These are phyloP conservation scores for Pherbina coryleti DNA, from an alignment of 2,888 invertebrate genomes.

Conservation along the genomic window DNA sequence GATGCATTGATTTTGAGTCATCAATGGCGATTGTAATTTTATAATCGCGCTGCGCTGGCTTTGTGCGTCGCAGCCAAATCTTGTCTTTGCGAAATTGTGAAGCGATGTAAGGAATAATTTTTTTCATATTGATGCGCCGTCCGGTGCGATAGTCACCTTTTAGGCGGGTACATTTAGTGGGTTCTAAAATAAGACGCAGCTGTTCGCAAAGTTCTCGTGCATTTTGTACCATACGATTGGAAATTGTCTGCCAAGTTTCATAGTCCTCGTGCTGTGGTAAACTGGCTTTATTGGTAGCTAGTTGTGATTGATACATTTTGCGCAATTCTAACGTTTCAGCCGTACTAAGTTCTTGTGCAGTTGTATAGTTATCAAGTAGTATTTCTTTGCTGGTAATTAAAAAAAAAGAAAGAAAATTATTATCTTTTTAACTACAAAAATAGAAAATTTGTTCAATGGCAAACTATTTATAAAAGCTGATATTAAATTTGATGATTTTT, in stretches of 20 bases:
- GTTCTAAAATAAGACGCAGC: slow-evolving; percentile 92
- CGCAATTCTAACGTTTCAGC: slow-evolving; percentile 62
- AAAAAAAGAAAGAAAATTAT: neutral
- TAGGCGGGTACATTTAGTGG: slow-evolving; percentile 90
- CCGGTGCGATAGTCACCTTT: slow-evolving; percentile 98
- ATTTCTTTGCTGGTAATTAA: slow-evolving; percentile 60
- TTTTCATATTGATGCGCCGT: slow-evolving; percentile 97
- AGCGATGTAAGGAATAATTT: slow-evolving; percentile 97
- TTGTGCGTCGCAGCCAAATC: slow-evolving; percentile 96
- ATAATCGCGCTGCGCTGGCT: slow-evolving; percentile 95
- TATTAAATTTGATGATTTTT: neutral
- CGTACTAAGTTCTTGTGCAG: slow-evolving; percentile 58
- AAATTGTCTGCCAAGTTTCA: slow-evolving; percentile 67
- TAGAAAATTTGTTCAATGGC: no score
- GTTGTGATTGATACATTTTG: slow-evolving; percentile 64
- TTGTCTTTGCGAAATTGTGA: slow-evolving; percentile 99
- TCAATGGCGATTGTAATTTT: slow-evolving; percentile 97
- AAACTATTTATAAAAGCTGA: neutral
- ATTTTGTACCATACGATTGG: slow-evolving; percentile 70
- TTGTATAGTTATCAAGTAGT: slow-evolving; percentile 58
- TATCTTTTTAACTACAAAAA: no score
- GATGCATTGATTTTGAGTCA: slow-evolving; percentile 93
- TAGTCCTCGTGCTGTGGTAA: slow-evolving; percentile 61
- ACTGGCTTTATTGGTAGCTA: slow-evolving; percentile 57
- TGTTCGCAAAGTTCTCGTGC: slow-evolving; percentile 93